Evolutionary conservation across 2,113 vertebrate species (phyloP), one percentile per base, ranked within the genome.

Genomic region (Notiomystis cincta): DNA sequence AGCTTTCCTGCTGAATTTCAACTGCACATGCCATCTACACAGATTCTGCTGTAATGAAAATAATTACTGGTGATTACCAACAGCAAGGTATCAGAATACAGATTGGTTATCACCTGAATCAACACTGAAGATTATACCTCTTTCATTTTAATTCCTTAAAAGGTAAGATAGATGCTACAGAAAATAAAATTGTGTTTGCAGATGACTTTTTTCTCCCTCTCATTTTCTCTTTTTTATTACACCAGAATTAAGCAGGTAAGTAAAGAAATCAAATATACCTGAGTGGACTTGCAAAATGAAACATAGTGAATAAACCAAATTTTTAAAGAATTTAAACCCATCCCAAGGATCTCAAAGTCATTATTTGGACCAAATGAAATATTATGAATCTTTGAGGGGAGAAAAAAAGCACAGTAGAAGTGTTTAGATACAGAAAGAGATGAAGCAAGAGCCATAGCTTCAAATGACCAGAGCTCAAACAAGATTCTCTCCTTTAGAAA

Each of bases 141-240:
- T 95, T 87, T 45, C 60, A 66, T 92, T 91, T 91, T 48, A 83
- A 87, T 83, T 83, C 16, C 60, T 31, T 61, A 61, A 92, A 94
- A 89, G n/a, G 8, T 9, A 58, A 76, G 5, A 6, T 31, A 67
- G 20, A 57, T 67, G 7, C 1, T 58, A 50, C 16, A 30, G 15
- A 48, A 93, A 78, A 51, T 48, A 75, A 76, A 8, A 7, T 8
- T 20, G 20, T 5, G 1, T 45, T 92, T n/a, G 4, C 1, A 45
- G 48, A 7, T 21, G 5, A 27, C 20, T 20, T 40, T 73, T 57
- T 82, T 6, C 3, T 51, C 1, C 25, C 8, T 60, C 2, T 21
- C 2, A 10, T 40, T 70, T 33, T 38, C 4, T 11, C 4, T 27
- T 24, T 18, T 60, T 37, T n/a, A 35, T 47, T 72, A 35, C 15